Conservation (phyloP, 2,113 vertebrate species). For the Xiphias gladius region DNA sequence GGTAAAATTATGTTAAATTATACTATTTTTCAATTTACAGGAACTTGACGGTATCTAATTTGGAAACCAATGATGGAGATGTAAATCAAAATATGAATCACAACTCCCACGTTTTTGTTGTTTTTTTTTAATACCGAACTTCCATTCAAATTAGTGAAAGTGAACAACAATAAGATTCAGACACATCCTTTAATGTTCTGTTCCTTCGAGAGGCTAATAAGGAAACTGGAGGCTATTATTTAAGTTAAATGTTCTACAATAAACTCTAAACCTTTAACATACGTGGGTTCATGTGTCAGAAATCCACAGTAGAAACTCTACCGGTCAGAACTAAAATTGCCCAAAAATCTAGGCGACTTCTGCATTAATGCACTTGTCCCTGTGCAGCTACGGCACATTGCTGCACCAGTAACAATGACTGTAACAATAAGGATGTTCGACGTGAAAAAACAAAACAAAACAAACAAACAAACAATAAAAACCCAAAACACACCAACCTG, state of each 20-base stretch:
- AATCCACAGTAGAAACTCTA: accelerated
- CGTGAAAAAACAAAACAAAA: neutral
- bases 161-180: neutral
- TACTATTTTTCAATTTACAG: neutral
- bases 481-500: constrained; percentile 75
- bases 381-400: constrained; percentile 7
- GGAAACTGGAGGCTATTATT: neutral
- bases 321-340: neutral
- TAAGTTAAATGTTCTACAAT: neutral
- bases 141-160: neutral
- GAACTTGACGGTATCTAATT: neutral
- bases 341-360: constrained; percentile 5
- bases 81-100: neutral
- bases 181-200: neutral
- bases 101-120: neutral
- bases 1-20: neutral
- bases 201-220: neutral
- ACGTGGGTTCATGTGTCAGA: neutral
- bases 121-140: neutral
- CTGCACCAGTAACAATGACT: constrained; percentile 1
- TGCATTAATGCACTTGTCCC: constrained; percentile 29
- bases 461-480: no score
- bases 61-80: neutral
- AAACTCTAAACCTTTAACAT: neutral
- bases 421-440: constrained; percentile 1